Percentiles rank a stretch among this genome's conserved stretches.
Conservation (phyloP, 2,888 invertebrate species). For the Scaptomyza reducta region DNA sequence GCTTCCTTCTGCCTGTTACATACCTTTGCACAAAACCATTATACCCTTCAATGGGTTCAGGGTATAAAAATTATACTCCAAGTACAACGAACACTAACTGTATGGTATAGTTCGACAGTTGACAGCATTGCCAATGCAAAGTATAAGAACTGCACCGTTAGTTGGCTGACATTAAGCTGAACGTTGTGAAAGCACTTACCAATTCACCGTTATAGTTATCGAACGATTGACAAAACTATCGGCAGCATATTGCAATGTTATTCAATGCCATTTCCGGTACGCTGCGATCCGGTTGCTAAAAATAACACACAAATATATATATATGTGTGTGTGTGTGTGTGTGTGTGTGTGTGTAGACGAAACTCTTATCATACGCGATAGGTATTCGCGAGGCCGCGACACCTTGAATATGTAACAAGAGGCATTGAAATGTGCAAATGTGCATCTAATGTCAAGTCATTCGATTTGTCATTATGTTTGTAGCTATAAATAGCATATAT, state of each 20-base stretch:
- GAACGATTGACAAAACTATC: slow-evolving; percentile 25
- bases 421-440: slow-evolving; percentile 53
- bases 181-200: slow-evolving; percentile 2
- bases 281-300: slow-evolving; percentile 41
- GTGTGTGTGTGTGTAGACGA: slow-evolving; percentile 5
- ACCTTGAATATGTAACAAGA: slow-evolving; percentile 73
- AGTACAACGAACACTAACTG: no score
- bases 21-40: no score
- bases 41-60: no score
- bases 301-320: slow-evolving; percentile 2
- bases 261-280: slow-evolving; percentile 54
- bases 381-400: slow-evolving; percentile 36
- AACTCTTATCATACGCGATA: slow-evolving; percentile 40
- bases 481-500: slow-evolving; percentile 5
- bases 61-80: no score
- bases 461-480: slow-evolving; percentile 12
- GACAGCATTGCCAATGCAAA: no score
- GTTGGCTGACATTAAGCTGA: slow-evolving; percentile 18
- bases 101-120: no score
- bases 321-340: no score
- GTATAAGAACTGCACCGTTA: no score
- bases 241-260: slow-evolving; percentile 2
- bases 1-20: no score
- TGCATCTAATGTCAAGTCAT: slow-evolving; percentile 52
- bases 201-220: slow-evolving; percentile 27